Evolutionary conservation across 1,140 invertebrate genomes (phyloP).

Genomic region (Drosophila ohnishii): DNA sequence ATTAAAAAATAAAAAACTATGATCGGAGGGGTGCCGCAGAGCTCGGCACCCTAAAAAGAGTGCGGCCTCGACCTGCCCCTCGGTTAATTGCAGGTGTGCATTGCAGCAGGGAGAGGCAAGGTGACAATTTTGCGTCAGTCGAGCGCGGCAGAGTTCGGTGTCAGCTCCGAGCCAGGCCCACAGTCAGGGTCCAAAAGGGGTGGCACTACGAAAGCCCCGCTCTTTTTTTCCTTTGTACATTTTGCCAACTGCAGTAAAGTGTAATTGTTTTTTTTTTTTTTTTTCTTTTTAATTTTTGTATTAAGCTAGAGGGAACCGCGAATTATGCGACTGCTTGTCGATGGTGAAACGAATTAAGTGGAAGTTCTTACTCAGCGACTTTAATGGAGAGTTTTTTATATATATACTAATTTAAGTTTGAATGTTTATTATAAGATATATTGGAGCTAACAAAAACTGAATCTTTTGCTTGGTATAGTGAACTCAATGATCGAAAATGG

Average conservation of each 20-base stretch:
- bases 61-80: constrained; percentile 42
- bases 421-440: no score
- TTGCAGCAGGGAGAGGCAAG: constrained; percentile 64
- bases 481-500: no score
- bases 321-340: constrained; percentile 66
- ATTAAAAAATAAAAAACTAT: constrained; percentile 44
- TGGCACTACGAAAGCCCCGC: constrained; percentile 33
- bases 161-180: constrained; percentile 31
- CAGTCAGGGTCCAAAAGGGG: constrained; percentile 30
- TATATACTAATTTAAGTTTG: no score
- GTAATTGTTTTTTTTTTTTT: constrained; percentile 67
- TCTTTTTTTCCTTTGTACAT: constrained; percentile 1
- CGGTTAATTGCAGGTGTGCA: constrained; percentile 76
- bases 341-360: constrained; percentile 47
- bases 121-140: constrained; percentile 79
- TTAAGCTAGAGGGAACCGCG: constrained; percentile 34
- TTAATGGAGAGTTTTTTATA: not conserved
- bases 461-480: no score
- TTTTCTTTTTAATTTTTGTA: constrained; percentile 17
- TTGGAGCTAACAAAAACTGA: no score
- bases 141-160: constrained; percentile 62
- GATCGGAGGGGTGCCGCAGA: constrained; percentile 34
- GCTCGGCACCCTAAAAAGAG: constrained; percentile 34
- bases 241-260: constrained; percentile 33
- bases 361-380: constrained; percentile 13